Evolutionary conservation across 2,888 invertebrate genomes (phyloP).

Genomic region (Lutraria lutraria): DNA sequence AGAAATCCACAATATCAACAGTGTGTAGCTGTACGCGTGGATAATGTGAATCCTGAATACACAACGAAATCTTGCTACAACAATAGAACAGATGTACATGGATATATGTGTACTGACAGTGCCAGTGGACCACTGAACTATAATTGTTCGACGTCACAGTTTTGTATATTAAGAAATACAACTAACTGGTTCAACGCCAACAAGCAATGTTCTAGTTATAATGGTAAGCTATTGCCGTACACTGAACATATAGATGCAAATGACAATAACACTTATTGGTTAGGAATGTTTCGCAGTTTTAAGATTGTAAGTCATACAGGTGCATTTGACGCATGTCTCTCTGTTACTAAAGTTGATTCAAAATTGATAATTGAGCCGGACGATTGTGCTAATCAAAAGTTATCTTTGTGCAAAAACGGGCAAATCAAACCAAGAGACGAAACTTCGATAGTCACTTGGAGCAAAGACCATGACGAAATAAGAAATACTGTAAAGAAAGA

Average conservation of each 20-base stretch:
- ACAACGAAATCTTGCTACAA: neutral
- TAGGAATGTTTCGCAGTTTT: conserved; percentile 13
- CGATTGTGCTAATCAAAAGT: conserved; percentile 6
- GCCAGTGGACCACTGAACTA: neutral
- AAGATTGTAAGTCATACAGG: neutral
- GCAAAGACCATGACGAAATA: no score
- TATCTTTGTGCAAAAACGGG: neutral
- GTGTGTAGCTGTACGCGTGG: neutral
- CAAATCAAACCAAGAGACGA: no score
- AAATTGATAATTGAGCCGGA: conserved; percentile 26
- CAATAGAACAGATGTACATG: neutral
- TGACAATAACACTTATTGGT: conserved; percentile 9
- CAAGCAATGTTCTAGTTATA: neutral
- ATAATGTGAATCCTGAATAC: no score
- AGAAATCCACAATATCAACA: neutral
- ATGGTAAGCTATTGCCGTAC: neutral
- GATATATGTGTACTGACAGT: neutral
- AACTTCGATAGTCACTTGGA: no score
- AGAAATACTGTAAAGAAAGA: no score
- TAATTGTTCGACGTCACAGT: neutral
- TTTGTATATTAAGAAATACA: no score
- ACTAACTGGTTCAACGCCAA: no score
- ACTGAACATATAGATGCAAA: neutral
- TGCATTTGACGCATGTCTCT: neutral
- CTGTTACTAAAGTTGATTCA: neutral